These are phyloP conservation scores for Bicyclus anynana DNA, from an alignment of 1,140 invertebrate species.

Conservation along the genomic window DNA sequence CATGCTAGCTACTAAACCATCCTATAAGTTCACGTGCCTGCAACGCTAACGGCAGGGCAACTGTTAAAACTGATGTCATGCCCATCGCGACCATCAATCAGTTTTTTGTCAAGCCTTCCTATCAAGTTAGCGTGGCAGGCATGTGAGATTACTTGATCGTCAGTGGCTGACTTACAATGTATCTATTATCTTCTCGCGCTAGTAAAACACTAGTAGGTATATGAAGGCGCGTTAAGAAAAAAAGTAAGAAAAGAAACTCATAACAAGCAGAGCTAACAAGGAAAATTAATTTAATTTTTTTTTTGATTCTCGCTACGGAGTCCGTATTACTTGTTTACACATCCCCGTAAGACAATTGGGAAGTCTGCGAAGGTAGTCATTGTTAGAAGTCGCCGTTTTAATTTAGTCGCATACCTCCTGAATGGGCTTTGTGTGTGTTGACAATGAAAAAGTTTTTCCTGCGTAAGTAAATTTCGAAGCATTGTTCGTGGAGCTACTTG, in stretches of 20 bases:
- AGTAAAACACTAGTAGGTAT: too few relatives aligned
- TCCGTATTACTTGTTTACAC: not conserved
- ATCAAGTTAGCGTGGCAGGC: too few relatives aligned
- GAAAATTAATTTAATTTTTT: not conserved
- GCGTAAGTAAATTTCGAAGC: not conserved
- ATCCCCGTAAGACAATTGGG: not conserved
- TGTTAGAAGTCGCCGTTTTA: conserved; percentile 1
- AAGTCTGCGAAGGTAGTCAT: not conserved
- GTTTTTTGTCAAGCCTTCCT: too few relatives aligned
- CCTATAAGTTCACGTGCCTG: too few relatives aligned
- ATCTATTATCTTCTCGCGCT: too few relatives aligned
- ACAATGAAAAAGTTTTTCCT: conserved; percentile 1
- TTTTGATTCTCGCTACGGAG: not conserved
- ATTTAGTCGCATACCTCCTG: not conserved
- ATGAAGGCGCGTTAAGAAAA: too few relatives aligned
- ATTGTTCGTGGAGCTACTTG: not conserved
- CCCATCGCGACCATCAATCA: too few relatives aligned
- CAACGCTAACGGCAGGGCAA: too few relatives aligned
- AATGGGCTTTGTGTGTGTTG: not conserved
- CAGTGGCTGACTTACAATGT: too few relatives aligned
- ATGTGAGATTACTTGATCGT: too few relatives aligned
- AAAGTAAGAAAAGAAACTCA: not conserved
- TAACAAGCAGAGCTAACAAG: not conserved
- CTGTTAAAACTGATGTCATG: too few relatives aligned
- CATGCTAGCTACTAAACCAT: too few relatives aligned